Base-by-base conservation (phyloP, 30 jellyfish, hydroid and myxozoan genomes). In the Aurelia sp. region DNA sequence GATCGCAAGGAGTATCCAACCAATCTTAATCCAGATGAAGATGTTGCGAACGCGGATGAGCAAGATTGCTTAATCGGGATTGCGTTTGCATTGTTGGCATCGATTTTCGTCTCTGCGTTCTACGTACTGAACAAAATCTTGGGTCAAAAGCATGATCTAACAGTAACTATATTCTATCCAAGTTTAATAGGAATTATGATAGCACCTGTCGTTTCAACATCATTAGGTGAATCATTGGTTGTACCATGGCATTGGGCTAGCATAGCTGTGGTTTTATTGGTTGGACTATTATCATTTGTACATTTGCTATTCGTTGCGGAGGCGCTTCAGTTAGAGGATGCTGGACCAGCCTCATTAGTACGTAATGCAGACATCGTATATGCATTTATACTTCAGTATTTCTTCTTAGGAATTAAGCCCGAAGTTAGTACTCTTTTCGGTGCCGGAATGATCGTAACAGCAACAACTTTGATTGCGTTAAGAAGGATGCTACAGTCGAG, bases 321-420 rank as follows among this genome's bases (percentile, higher is more conserved):
- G 78, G 86, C 97, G 40, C 62, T 91, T 71, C 97, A 91, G 62
- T 64, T 91, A 4, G 97, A 91, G 62, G 97, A 91, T 44, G 96
- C 97, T 13, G 97, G 97, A 21, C 97, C 97, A 17, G 97, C 96
- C 48, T 71, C 97, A 11, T 50, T 91, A 58, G 92, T 91, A n/a
- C 89, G 97, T 15, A 91, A 91, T 79, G 92, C 91, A 4, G 97
- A 91, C 51, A 66, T 78, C 44, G 97, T 91, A 4, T 91, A 84
- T 57, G 97, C 97, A 11, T 91, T 91, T 73, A 61, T 91, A 13
- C 68, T 91, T 65, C 97, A 91, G 86, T 91, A 17, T 67, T 53
- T 85, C n/a, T 79, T 91, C 50, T 59, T 91, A 63, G 94, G 92
- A 35, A 71, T 78, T 16, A 67, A 74, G 50, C 97, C 97, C 19